A percentile compares a stretch with the other conserved stretches of the same genome.
phyloP scores from a whole-genome alignment of 30 jellyfish, hydroid and myxozoan genomes.

The Sanderia malayensis region DNA sequence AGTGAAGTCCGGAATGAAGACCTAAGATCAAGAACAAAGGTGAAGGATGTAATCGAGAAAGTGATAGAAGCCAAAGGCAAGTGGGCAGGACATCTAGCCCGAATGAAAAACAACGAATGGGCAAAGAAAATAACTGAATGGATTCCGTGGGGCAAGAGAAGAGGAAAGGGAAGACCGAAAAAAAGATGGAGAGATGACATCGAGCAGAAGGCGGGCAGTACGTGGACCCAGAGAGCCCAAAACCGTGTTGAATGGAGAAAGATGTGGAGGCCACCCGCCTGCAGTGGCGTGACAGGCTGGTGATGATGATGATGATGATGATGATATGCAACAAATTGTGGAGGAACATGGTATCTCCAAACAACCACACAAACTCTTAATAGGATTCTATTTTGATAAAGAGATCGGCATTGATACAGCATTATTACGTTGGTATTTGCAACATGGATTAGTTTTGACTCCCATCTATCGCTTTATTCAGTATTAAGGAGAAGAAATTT shows the following conservation, averaged over 20 bases:
- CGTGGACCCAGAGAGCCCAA: neutral
- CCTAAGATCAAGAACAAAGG: conserved; percentile 28
- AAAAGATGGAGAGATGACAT: neutral
- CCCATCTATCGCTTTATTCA: no score
- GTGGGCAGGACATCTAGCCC: conserved; percentile 58
- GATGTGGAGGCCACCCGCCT: neutral
- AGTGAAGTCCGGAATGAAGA: conserved; percentile 41
- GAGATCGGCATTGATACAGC: no score
- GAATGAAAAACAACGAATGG: conserved; percentile 42
- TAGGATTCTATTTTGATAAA: no score
- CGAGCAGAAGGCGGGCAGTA: neutral
- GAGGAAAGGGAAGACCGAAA: conserved; percentile 4
- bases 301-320: neutral
- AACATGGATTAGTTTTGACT: no score
- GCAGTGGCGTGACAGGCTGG: neutral
- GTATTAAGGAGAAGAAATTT: no score
- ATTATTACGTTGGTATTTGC: no score
- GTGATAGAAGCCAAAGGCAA: conserved; percentile 15
- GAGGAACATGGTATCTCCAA: no score
- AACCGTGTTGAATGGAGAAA: neutral
- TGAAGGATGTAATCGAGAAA: conserved; percentile 37
- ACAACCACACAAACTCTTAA: no score
- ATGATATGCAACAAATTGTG: no score
- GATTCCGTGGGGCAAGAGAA: no score
- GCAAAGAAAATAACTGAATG: conserved; percentile 42